These are phyloP conservation scores for Diabrotica undecimpunctata DNA, from an alignment of 1,140 invertebrate genomes.

Conservation along the genomic window DNA sequence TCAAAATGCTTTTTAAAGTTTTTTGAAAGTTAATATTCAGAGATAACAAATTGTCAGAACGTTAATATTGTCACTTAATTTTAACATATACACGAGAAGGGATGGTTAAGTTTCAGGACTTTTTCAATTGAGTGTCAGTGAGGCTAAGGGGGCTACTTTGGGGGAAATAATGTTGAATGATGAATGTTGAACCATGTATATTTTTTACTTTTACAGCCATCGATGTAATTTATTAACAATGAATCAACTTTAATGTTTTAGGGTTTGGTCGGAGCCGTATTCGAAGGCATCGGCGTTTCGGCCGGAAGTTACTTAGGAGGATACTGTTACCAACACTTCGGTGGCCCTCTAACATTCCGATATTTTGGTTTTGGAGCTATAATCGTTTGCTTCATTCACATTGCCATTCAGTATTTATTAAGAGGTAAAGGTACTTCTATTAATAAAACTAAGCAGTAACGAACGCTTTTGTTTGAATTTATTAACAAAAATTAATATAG, in stretches of 20 bases:
- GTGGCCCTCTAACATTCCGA: conserved; percentile 63
- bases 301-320: conserved; percentile 73
- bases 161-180: too few relatives aligned
- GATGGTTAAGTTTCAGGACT: neutral
- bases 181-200: too few relatives aligned
- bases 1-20: too few relatives aligned
- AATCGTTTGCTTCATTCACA: conserved; percentile 60
- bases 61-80: neutral
- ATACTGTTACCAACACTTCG: conserved; percentile 56
- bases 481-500: too few relatives aligned
- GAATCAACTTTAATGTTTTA: conserved; percentile 45
- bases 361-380: conserved; percentile 68
- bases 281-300: conserved; percentile 80
- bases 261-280: conserved; percentile 78
- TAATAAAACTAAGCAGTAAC: neutral
- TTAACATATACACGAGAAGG: neutral
- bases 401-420: conserved; percentile 49
- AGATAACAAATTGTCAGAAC: too few relatives aligned
- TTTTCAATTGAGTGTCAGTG: neutral
- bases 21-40: too few relatives aligned
- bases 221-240: too few relatives aligned
- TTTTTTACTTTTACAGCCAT: too few relatives aligned
- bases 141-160: too few relatives aligned
- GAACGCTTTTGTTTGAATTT: too few relatives aligned
- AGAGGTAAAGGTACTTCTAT: conserved; percentile 24